Evolutionary conservation across 2,797 vertebrate genomes (phyloP).

Genomic region (Myiothlypis chrysogaster): DNA sequence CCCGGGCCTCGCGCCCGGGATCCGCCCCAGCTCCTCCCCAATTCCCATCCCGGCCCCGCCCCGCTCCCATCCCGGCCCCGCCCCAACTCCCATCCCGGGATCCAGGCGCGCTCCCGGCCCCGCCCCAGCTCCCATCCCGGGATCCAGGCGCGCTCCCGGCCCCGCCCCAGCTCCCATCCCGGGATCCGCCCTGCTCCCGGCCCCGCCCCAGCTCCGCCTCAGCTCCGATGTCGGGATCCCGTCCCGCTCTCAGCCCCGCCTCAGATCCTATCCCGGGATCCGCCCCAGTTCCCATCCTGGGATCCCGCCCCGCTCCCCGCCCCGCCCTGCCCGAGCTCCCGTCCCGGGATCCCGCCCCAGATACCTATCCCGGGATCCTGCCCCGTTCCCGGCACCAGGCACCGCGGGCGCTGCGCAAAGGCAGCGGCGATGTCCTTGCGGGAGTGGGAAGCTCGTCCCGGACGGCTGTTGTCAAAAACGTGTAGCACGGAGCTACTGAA

Average conservation of each 20-base stretch:
- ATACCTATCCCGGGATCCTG: fast-evolving
- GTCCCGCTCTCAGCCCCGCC: neutral
- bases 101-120: too few species aligned
- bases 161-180: neutral
- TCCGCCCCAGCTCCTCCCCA: too few species aligned
- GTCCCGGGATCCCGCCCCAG: neutral
- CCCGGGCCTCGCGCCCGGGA: too few species aligned
- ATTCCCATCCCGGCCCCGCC: too few species aligned
- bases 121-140: too few species aligned
- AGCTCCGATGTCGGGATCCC: neutral
- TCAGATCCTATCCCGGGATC: neutral
- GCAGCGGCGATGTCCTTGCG: fast-evolving
- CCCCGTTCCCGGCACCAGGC: fast-evolving
- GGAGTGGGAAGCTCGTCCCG: fast-evolving
- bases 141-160: neutral
- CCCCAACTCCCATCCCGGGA: too few species aligned
- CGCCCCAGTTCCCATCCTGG: neutral
- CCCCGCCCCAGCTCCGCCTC: neutral
- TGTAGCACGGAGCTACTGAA: fast-evolving
- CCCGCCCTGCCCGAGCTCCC: neutral
- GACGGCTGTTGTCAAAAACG: too few species aligned
- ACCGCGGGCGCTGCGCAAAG: fast-evolving
- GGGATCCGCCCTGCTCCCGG: neutral
- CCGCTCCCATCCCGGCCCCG: neutral
- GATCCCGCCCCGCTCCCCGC: too few species aligned